A percentile compares a stretch with the other conserved stretches of the same genome.
Conservation (phyloP, 2,113 vertebrate species). For the Balaenoptera acutorostrata region DNA sequence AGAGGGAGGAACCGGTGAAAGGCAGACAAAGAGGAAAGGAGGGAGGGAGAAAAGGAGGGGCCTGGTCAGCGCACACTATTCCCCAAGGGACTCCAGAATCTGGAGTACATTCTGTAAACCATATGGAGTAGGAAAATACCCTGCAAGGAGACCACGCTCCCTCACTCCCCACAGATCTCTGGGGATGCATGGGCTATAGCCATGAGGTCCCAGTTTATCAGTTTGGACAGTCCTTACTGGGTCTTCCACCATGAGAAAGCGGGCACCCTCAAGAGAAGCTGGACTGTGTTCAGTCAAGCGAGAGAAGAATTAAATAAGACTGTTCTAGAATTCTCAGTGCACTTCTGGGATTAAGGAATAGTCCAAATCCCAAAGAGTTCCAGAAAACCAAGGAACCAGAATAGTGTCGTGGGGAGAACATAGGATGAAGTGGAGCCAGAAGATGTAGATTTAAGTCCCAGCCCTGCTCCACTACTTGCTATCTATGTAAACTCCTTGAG, state of each 20-base stretch:
- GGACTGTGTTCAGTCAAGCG: not conserved
- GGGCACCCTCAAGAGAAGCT: not conserved
- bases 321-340: not conserved
- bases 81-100: not conserved
- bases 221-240: not conserved
- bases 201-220: not conserved
- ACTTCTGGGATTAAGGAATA: not conserved
- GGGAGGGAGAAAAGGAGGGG: not conserved
- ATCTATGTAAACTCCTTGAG: not conserved
- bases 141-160: not conserved
- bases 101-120: not conserved
- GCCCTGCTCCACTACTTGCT: not conserved
- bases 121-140: not conserved
- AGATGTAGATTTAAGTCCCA: not conserved
- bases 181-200: not conserved
- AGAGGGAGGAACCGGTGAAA: not conserved
- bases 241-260: not conserved
- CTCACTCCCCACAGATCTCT: not conserved
- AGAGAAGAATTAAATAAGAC: not conserved
- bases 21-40: not conserved
- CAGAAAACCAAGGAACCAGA: not conserved
- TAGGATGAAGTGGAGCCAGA: not conserved
- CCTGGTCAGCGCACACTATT: not conserved
- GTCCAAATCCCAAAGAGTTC: not conserved
- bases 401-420: not conserved